These are phyloP conservation scores for Xenotilapia caudafasciata DNA, from an alignment of 2,113 vertebrate species.

Conservation along the genomic window DNA sequence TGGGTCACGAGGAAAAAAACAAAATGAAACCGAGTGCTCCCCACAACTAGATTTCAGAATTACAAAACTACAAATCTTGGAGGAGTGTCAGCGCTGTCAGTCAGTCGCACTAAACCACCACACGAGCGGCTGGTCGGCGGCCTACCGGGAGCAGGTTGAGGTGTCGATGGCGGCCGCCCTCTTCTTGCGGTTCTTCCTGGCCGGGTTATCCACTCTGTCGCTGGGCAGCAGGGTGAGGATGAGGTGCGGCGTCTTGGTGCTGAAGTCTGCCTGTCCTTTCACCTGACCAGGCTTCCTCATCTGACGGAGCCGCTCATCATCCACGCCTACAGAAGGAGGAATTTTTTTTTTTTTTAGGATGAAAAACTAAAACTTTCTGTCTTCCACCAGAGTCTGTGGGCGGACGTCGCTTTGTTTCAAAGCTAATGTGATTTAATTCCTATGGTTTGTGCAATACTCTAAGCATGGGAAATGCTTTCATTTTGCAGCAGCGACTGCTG, in stretches of 20 bases:
- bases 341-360: background rate
- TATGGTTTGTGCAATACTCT: background rate
- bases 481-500: background rate
- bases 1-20: background rate
- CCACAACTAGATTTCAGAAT: background rate
- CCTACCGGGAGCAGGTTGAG: slow-evolving; percentile 73
- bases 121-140: background rate
- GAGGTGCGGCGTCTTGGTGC: slow-evolving; percentile 77
- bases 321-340: slow-evolving; percentile 56
- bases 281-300: slow-evolving; percentile 54
- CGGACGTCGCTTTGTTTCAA: background rate
- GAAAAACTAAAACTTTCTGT: background rate
- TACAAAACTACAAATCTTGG: background rate
- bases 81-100: background rate
- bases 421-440: background rate
- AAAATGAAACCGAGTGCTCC: background rate
- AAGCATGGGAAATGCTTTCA: background rate
- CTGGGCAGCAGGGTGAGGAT: slow-evolving; percentile 77
- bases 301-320: slow-evolving; percentile 67
- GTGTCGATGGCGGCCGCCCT: slow-evolving; percentile 70
- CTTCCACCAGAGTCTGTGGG: background rate
- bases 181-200: slow-evolving; percentile 72
- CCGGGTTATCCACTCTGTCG: slow-evolving; percentile 67
- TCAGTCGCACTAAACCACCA: background rate
- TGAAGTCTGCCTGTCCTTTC: slow-evolving; percentile 72